Conservation (phyloP, 2,113 vertebrate genomes). For the Grammomys dolichurus region DNA sequence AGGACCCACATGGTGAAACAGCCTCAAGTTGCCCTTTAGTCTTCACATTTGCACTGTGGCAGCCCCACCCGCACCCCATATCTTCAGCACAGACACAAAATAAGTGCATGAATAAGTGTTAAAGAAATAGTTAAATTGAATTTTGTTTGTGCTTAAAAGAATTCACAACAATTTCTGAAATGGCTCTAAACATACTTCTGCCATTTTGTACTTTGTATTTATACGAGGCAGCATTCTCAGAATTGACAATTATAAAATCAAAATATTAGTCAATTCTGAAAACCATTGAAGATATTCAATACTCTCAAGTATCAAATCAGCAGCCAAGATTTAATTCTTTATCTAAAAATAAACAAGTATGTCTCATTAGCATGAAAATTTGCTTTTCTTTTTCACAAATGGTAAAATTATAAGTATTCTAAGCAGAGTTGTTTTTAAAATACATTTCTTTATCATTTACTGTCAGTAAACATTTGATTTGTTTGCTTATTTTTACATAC, state of each 20-base stretch:
- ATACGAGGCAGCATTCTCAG: not conserved
- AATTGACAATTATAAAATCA: not conserved
- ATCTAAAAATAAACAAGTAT: not conserved
- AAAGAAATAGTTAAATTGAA: not conserved
- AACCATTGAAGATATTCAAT: not conserved
- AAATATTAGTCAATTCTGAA: constrained; percentile 1
- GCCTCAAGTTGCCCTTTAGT: not conserved
- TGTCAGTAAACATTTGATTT: not conserved
- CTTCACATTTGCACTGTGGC: not conserved
- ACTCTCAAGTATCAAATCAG: not conserved
- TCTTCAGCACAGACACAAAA: not conserved
- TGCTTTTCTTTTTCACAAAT: not conserved
- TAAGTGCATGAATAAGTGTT: not conserved
- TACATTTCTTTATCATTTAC: not conserved
- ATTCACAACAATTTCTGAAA: not conserved
- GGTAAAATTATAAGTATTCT: not conserved
- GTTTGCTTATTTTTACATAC: not conserved
- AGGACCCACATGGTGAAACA: not conserved
- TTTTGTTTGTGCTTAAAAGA: not conserved
- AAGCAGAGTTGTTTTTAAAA: not conserved
- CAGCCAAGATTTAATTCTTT: not conserved
- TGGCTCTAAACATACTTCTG: not conserved
- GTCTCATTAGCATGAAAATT: not conserved
- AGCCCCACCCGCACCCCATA: not conserved
- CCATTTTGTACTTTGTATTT: not conserved